These are phyloP conservation scores for Nasonia vitripennis DNA, from an alignment of 1,140 invertebrate species.

Conservation along the genomic window DNA sequence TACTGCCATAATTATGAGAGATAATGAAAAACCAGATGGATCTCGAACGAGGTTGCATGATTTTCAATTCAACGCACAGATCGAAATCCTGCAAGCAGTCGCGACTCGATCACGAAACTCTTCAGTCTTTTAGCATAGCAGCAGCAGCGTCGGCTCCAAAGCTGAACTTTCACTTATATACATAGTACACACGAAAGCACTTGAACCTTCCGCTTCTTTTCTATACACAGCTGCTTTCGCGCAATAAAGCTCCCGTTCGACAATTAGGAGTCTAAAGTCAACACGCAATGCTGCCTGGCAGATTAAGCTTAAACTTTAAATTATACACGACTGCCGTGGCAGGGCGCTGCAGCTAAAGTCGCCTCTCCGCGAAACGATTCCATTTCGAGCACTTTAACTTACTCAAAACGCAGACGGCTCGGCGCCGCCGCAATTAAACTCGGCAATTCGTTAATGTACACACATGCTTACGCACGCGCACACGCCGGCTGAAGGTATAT, in stretches of 20 bases:
- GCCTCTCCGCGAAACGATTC: conserved; percentile 18
- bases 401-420: conserved; percentile 11
- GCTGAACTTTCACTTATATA: too few species aligned
- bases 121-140: too few species aligned
- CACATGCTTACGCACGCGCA: not conserved
- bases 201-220: not conserved
- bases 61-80: too few species aligned
- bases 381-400: conserved; percentile 30
- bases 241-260: not conserved
- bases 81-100: too few species aligned
- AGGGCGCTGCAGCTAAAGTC: not conserved
- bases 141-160: too few species aligned
- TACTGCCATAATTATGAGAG: too few species aligned
- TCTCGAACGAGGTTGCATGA: too few species aligned
- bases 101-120: too few species aligned
- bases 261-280: conserved; percentile 12
- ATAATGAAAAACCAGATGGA: too few species aligned
- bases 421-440: conserved; percentile 34
- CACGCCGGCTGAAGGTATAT: not conserved
- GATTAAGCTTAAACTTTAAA: conserved; percentile 31
- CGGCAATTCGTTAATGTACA: conserved; percentile 41
- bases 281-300: not conserved
- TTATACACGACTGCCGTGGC: not conserved
- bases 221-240: not conserved
- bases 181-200: not conserved